These are phyloP conservation scores for Diloba caeruleocephala DNA, from an alignment of 2,888 invertebrate species.

Conservation along the genomic window DNA sequence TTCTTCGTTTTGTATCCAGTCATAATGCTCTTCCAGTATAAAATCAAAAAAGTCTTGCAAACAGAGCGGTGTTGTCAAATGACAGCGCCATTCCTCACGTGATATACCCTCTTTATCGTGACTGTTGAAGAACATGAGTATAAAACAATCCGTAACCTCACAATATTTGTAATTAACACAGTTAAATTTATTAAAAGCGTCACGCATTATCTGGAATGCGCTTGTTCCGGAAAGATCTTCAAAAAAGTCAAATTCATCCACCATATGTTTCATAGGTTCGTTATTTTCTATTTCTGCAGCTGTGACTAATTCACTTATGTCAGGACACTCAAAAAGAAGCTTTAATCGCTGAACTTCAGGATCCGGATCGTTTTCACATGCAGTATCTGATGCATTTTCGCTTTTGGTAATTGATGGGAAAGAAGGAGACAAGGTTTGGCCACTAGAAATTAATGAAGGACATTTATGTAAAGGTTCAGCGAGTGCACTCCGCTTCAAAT, in stretches of 20 bases:
- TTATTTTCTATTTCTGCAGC: conserved; percentile 77
- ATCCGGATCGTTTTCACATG: conserved; percentile 44
- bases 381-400: conserved; percentile 56
- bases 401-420: conserved; percentile 70
- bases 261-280: conserved; percentile 70
- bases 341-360: conserved; percentile 64
- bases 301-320: conserved; percentile 81
- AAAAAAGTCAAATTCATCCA: conserved; percentile 80
- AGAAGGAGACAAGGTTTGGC: conserved; percentile 58
- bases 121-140: conserved; percentile 83
- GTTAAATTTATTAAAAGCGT: conserved; percentile 78
- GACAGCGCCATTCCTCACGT: conserved; percentile 81
- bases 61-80: conserved; percentile 84
- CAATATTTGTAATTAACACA: conserved; percentile 85
- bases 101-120: conserved; percentile 77
- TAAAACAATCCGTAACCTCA: conserved; percentile 78
- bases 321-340: conserved; percentile 79
- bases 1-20: conserved; percentile 84
- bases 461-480: conserved; percentile 73
- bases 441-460: conserved; percentile 53
- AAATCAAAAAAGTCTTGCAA: conserved; percentile 88
- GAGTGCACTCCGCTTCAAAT: conserved; percentile 78
- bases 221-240: conserved; percentile 75
- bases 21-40: conserved; percentile 82
- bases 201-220: conserved; percentile 74